Evolutionary conservation across 2,113 vertebrate genomes (phyloP).

Genomic region (Chloroceryle aenea): DNA sequence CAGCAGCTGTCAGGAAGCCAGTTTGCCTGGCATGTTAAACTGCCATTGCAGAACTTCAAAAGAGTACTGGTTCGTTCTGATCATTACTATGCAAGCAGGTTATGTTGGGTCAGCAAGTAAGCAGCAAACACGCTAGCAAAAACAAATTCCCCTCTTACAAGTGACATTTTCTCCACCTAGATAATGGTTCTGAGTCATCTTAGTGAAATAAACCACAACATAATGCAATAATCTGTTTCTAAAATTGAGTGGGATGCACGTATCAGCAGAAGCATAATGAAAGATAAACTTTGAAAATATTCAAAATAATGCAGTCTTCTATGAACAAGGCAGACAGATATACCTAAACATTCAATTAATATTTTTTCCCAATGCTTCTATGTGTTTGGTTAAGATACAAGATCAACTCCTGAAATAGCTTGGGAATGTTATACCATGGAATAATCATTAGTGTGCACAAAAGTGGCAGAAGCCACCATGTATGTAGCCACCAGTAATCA

Average conservation of each 20-base stretch:
- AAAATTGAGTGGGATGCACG: not conserved
- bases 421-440: not conserved
- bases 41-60: not conserved
- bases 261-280: not conserved
- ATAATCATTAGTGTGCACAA: not conserved
- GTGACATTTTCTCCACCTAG: not conserved
- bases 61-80: not conserved
- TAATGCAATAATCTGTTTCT: not conserved
- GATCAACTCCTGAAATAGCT: not conserved
- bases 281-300: not conserved
- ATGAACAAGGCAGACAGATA: not conserved
- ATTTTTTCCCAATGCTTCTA: not conserved
- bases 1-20: not conserved
- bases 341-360: not conserved
- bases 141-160: not conserved
- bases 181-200: not conserved
- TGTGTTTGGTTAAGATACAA: not conserved
- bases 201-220: not conserved
- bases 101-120: not conserved
- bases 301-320: not conserved
- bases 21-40: not conserved
- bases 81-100: rapidly evolving
- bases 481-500: not conserved
- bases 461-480: not conserved
- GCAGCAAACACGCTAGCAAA: not conserved